Evolutionary conservation across 2,797 vertebrate species (phyloP), one percentile per base, ranked within the genome.

Genomic region (Spea hammondii): DNA sequence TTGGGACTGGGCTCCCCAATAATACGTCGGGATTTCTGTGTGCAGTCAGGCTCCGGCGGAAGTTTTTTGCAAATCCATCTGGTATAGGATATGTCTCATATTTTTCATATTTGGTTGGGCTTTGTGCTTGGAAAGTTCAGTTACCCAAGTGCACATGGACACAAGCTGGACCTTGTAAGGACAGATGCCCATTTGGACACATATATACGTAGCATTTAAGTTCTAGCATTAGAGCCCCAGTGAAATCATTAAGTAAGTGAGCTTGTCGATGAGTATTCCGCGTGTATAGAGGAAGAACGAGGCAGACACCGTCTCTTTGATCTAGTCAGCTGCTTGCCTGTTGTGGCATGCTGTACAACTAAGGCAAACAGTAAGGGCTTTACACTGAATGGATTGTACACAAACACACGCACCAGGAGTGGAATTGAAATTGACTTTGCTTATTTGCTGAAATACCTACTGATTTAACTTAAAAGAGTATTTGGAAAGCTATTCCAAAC

Each of bases 401-500:
- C 77, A 79, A 66, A 73, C 57, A 59, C 13, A 51, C 14, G 8
- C 48, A 72, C 32, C 7, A 46, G 45, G 46, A 46, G 49, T 72
- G 53, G 70, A 72, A 72, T 72, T 72, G 46, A 72, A 51, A 72
- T 48, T 48, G 55, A 72, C 70, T 72, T 72, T n/a, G 8, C 70
- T 72, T 72, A 54, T 72, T 72, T 62, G 70, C 70, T 49, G 45
- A 72, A 72, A 48, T 62, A 57, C 11, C 51, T 72, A 72, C 54
- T 72, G 70, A 72, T 72, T 72, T 12, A 44, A n/a, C 32, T 72
- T 67, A 67, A 67, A 48, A 60, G 51, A 49, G 32, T 62, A 72
- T 14, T 60, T 72, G 70, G 62, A 72, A 17, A 60, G 55, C 70
- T 32, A 62, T 48, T 62, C 14, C 70, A 72, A 72, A 48, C 54